These are phyloP conservation scores for Alcedo quadribrachys DNA, from an alignment of 2,797 vertebrate species.

Conservation along the genomic window DNA sequence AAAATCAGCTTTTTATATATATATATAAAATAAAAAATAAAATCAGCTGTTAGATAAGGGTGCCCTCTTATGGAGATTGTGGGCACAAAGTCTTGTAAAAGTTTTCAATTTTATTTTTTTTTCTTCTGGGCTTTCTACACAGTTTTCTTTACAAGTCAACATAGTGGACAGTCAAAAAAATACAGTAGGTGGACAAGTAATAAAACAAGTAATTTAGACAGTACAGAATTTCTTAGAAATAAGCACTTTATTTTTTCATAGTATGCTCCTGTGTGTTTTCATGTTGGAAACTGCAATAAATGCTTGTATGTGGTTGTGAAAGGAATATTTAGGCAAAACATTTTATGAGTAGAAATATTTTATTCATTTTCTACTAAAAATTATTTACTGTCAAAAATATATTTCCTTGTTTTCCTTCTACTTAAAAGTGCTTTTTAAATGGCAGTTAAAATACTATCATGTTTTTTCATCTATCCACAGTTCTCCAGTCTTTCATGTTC, in stretches of 20 bases:
- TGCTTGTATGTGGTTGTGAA: background rate
- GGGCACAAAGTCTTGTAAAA: background rate
- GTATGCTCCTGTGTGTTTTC: background rate
- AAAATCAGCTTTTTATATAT: background rate
- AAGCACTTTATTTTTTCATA: background rate
- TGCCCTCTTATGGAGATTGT: constrained; percentile 34
- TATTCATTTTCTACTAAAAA: background rate
- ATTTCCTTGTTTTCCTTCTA: background rate
- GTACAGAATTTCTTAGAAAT: background rate
- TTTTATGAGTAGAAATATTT: background rate
- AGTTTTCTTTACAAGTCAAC: background rate
- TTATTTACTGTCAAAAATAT: background rate
- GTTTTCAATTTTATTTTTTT: background rate
- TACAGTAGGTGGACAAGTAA: background rate
- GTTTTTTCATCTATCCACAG: background rate
- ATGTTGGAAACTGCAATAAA: background rate
- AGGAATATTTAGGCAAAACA: background rate
- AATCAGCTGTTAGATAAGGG: background rate
- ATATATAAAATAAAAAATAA: background rate
- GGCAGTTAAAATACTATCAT: background rate
- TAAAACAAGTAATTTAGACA: background rate
- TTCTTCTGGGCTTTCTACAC: background rate
- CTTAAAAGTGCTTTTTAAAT: background rate
- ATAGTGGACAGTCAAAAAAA: background rate
- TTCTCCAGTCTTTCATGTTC: background rate